Conservation (phyloP, 2,888 invertebrate genomes). For the Erebia aethiops region DNA sequence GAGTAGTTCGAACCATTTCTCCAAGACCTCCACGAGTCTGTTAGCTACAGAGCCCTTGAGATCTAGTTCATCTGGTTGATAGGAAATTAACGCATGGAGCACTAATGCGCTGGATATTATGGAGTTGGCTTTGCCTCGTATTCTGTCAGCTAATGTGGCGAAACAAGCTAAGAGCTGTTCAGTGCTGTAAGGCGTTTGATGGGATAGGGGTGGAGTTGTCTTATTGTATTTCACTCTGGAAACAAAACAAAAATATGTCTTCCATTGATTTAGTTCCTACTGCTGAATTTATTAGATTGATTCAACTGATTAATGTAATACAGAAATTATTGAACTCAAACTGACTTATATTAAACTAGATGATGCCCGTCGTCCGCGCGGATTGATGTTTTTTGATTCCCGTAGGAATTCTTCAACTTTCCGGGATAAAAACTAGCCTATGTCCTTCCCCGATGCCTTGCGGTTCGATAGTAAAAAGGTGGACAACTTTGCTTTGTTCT, state of each 20-base stretch:
- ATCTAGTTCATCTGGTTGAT: conserved; percentile 61
- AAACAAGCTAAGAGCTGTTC: conserved; percentile 69
- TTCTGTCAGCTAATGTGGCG: conserved; percentile 54
- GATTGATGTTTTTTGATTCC: too few species aligned
- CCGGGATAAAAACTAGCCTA: too few species aligned
- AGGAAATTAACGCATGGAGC: conserved; percentile 64
- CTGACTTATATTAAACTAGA: too few species aligned
- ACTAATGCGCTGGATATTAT: conserved; percentile 68
- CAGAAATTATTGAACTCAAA: too few species aligned
- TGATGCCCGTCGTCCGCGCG: too few species aligned
- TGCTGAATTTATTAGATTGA: too few species aligned
- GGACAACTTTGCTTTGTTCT: too few species aligned
- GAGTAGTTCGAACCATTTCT: conserved; percentile 63
- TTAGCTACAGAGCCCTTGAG: conserved; percentile 55
- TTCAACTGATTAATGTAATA: too few species aligned
- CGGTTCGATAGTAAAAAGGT: too few species aligned
- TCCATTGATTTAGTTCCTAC: background rate
- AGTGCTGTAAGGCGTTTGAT: conserved; percentile 73
- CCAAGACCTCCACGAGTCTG: conserved; percentile 57
- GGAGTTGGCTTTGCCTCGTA: conserved; percentile 51
- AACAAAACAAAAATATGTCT: conserved; percentile 14
- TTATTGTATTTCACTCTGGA: conserved; percentile 59
- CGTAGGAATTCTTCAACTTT: too few species aligned
- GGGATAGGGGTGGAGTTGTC: conserved; percentile 62
- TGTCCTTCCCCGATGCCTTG: too few species aligned